These are phyloP conservation scores for Drosophila lacteicornis DNA, from an alignment of 1,140 invertebrate genomes.

Conservation along the genomic window DNA sequence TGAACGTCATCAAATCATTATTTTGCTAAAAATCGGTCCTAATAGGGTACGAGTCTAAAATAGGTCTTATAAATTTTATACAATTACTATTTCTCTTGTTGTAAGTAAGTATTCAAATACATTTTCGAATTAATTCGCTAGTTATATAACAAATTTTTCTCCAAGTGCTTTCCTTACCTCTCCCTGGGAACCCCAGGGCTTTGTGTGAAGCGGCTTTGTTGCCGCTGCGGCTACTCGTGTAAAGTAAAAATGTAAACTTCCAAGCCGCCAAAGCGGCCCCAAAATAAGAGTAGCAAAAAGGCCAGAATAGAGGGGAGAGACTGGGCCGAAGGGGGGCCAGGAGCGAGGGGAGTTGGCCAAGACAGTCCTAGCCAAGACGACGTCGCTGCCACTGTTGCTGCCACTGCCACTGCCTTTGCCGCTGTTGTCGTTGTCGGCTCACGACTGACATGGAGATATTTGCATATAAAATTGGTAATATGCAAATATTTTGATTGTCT, in stretches of 20 bases:
- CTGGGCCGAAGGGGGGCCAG: not conserved
- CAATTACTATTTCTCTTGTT: too few relatives aligned
- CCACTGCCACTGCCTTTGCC: constrained; percentile 18
- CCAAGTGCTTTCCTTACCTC: not conserved
- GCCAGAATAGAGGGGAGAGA: constrained; percentile 2
- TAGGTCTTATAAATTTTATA: too few relatives aligned
- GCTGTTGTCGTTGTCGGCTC: constrained; percentile 62
- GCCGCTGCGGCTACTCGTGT: constrained; percentile 56
- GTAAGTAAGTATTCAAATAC: too few relatives aligned
- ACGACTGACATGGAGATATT: constrained; percentile 79
- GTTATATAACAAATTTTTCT: not conserved
- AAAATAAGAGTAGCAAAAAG: constrained; percentile 53
- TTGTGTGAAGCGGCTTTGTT: constrained; percentile 67
- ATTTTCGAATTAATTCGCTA: too few relatives aligned
- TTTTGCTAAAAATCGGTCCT: too few relatives aligned
- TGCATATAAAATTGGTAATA: constrained; percentile 84
- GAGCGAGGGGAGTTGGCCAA: constrained; percentile 25
- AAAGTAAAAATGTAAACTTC: constrained; percentile 75
- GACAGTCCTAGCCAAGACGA: constrained; percentile 61
- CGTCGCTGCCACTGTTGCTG: constrained; percentile 29
- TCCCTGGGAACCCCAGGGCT: constrained; percentile 39
- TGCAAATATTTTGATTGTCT: constrained; percentile 84
- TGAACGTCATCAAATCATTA: too few relatives aligned
- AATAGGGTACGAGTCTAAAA: too few relatives aligned
- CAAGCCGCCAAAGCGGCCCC: constrained; percentile 78